phyloP scores from a whole-genome alignment of 2,113 vertebrate species.

The Carlito syrichta region DNA sequence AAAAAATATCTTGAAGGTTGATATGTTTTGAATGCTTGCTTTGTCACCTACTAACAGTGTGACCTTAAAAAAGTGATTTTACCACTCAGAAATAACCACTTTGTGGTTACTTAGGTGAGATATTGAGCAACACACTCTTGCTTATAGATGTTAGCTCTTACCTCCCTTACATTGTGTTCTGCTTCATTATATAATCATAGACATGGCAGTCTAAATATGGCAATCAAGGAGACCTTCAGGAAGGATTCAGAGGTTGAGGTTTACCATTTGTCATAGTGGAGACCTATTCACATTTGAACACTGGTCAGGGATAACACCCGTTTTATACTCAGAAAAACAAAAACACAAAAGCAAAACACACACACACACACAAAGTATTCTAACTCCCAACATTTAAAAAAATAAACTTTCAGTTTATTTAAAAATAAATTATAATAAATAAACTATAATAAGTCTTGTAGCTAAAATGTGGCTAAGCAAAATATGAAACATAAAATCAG shows the following conservation, averaged over 20 bases:
- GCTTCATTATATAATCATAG: rapidly evolving
- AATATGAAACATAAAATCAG: not conserved
- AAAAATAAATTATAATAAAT: too few species aligned
- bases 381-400: not conserved
- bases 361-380: too few species aligned
- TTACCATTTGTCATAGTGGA: not conserved
- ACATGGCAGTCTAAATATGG: rapidly evolving
- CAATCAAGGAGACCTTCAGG: too few species aligned
- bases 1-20: not conserved
- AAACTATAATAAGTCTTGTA: not conserved
- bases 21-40: not conserved
- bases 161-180: not conserved
- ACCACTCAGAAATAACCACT: not conserved
- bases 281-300: not conserved
- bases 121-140: not conserved
- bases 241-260: not conserved
- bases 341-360: too few species aligned
- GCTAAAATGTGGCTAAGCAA: not conserved
- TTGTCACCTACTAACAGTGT: not conserved
- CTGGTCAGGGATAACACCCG: not conserved
- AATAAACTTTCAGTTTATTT: not conserved
- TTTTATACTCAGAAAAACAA: not conserved
- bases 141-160: not conserved
- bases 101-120: not conserved
- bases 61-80: not conserved